These are phyloP conservation scores for Campoletis sonorensis DNA, from an alignment of 1,140 invertebrate genomes.

Conservation along the genomic window DNA sequence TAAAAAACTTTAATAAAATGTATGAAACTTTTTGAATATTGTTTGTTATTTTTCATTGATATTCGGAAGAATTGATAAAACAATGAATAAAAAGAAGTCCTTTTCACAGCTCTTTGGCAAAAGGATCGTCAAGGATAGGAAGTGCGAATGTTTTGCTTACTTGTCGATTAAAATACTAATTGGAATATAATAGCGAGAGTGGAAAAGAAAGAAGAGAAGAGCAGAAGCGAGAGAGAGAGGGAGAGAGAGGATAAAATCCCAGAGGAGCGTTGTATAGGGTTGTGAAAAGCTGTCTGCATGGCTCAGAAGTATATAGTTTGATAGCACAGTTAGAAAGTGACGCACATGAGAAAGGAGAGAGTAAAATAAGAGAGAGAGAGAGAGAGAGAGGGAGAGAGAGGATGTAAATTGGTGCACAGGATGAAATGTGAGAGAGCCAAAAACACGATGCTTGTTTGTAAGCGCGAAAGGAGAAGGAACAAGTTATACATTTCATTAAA, in stretches of 20 bases:
- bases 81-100: no score
- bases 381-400: no score
- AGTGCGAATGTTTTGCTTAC: not conserved
- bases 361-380: not conserved
- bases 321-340: not conserved
- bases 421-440: not conserved
- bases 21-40: no score
- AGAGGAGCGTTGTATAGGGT: not conserved
- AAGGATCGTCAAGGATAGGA: no score
- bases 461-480: slow-evolving; percentile 15
- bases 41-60: no score
- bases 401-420: not conserved
- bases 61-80: no score
- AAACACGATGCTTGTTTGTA: slow-evolving; percentile 14
- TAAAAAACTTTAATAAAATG: no score
- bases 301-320: not conserved
- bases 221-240: not conserved
- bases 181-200: slow-evolving; percentile 26
- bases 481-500: slow-evolving; percentile 43
- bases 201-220: not conserved
- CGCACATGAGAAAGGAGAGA: not conserved
- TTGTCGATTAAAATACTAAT: slow-evolving; percentile 42
- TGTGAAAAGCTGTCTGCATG: slow-evolving; percentile 5
- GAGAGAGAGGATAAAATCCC: not conserved
- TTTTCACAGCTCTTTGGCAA: no score